Percentiles rank a stretch among this genome's conserved stretches.
Conservation (phyloP, 2,888 invertebrate species). For the Pseudococcus viburni region DNA sequence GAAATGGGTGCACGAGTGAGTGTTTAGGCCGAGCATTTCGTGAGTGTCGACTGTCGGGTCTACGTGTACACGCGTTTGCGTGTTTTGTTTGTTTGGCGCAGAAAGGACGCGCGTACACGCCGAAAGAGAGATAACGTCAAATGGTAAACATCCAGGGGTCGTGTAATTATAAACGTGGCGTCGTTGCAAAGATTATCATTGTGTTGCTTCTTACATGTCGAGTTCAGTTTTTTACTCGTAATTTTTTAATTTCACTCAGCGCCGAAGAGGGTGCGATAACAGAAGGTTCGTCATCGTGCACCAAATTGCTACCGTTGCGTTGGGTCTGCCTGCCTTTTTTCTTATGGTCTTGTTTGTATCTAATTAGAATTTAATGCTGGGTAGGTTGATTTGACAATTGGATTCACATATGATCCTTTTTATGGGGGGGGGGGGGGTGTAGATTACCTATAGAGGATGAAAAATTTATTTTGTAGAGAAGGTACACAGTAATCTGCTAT, state of each 20-base stretch:
- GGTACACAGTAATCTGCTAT: too few species aligned
- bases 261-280: slow-evolving; percentile 5
- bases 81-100: not conserved
- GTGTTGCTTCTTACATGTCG: slow-evolving; percentile 5
- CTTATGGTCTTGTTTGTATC: not conserved
- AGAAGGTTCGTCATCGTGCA: not conserved
- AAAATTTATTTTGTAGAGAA: too few species aligned
- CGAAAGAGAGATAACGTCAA: slow-evolving; percentile 54
- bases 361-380: not conserved
- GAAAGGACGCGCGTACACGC: not conserved
- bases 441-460: too few species aligned
- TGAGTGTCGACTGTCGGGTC: slow-evolving; percentile 9
- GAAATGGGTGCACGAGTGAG: slow-evolving; percentile 8
- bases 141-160: slow-evolving; percentile 42
- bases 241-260: slow-evolving; percentile 30
- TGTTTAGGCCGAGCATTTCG: slow-evolving; percentile 10
- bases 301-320: not conserved
- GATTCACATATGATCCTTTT: too few species aligned
- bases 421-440: too few species aligned
- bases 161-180: slow-evolving; percentile 47
- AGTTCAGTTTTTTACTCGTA: not conserved
- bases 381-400: not conserved
- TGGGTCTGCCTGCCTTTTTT: not conserved
- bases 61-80: slow-evolving; percentile 57
- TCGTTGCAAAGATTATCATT: slow-evolving; percentile 6